Evolutionary conservation across 2,797 vertebrate genomes (phyloP), one percentile per base, ranked within the genome.

Genomic region (Odontamblyopus rebecca): DNA sequence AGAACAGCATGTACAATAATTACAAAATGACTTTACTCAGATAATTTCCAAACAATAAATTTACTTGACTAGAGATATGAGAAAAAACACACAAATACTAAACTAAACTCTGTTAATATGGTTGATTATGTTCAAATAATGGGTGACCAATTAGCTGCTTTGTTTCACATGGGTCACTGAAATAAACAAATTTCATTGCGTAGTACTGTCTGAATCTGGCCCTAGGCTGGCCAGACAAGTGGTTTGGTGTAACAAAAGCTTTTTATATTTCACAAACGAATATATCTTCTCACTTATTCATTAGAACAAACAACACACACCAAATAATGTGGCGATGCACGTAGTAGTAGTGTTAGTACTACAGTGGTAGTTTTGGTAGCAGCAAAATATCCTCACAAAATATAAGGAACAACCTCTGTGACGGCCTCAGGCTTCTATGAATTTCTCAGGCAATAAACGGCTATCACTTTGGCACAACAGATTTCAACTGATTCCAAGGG

Each of bases 1-100:
- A 88, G 78, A 75, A 82, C 74, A 79, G 79, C 73, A 27, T 23
- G 56, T 82, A 64, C 73, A 72, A 68, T 53, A 82, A 67, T 50
- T 72, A 69, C 61, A 74, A 76, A 60, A 78, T 56, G 63, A 53
- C 61, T 65, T 66, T 44, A 68, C 51, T 71, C 51, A 72, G n/a
- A 68, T 3, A 72, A 23, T 53, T 51, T 80, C 27, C 68, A 18
- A 70, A 23, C 72, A 51, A 3, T 27, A 27, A n/a, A 41, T 63
- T 11, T 26, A 63, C 13, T 59, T 29, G 13, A 13, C 11, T 44
- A 44, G 13, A 61, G 16, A 61, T 1, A 32, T 18, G 16, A 61
- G 2, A 32, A 19, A 23, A 61, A 60, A 15, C 8, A 29, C 13
- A 59, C 26, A 60, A 30, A 60, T 16, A 23, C 6, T 56, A 8